A percentile compares a stretch with the other conserved stretches of the same genome.
Evolutionary conservation across 2,797 vertebrate genomes (phyloP).

Genomic region (Crenichthys baileyi): DNA sequence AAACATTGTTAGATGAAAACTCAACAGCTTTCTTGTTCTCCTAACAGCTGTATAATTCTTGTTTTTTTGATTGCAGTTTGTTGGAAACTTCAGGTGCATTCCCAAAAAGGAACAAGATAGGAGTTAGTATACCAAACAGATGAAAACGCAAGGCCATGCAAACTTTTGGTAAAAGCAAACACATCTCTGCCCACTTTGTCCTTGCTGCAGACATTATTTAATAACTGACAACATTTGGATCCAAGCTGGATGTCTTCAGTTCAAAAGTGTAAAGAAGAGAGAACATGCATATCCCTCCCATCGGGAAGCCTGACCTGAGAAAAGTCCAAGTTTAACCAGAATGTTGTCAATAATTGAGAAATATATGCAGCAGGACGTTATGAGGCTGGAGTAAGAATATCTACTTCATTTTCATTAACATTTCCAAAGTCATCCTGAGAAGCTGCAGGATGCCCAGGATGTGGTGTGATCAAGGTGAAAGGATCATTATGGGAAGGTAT

Average conservation of each 20-base stretch:
- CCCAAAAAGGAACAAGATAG: not conserved
- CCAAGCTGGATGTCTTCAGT: not conserved
- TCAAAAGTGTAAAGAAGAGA: constrained; percentile 4
- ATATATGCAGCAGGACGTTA: not conserved
- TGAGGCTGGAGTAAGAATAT: not conserved
- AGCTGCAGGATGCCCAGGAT: too few species aligned
- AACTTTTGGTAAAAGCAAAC: not conserved
- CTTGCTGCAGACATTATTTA: not conserved
- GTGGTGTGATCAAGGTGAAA: too few species aligned
- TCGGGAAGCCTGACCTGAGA: not conserved
- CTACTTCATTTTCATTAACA: not conserved
- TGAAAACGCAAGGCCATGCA: not conserved
- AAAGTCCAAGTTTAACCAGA: not conserved
- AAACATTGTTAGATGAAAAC: not conserved
- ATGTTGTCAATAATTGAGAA: constrained; percentile 7
- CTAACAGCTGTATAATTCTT: not conserved
- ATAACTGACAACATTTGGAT: not conserved
- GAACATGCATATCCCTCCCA: not conserved
- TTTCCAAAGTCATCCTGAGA: not conserved
- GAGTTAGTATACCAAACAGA: not conserved
- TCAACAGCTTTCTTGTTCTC: not conserved
- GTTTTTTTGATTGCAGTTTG: not conserved
- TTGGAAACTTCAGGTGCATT: not conserved
- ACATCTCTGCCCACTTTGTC: not conserved
- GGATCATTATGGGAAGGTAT: too few species aligned